Conservation (phyloP, 2,888 invertebrate genomes). For the Caenorhabditis drosophilae region DNA sequence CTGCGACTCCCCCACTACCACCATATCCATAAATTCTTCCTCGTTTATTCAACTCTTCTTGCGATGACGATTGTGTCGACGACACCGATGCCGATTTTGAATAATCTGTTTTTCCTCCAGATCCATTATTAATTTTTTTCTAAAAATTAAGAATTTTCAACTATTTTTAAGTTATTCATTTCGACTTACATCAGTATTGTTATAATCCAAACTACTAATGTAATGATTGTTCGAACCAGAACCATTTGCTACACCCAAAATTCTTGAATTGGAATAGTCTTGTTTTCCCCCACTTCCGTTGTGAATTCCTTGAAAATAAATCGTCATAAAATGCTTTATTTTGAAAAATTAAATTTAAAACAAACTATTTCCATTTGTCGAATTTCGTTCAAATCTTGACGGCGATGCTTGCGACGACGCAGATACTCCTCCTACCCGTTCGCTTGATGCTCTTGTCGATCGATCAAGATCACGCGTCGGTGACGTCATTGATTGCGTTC, state of each 20-base stretch:
- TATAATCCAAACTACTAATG: too few relatives aligned
- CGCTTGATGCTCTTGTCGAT: constrained; percentile 17
- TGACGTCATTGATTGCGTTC: constrained; percentile 35
- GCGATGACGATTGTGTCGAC: constrained; percentile 22
- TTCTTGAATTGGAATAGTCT: constrained; percentile 23
- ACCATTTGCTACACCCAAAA: constrained; percentile 9
- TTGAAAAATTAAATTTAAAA: not conserved
- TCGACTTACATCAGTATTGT: too few relatives aligned
- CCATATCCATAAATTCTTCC: constrained; percentile 25
- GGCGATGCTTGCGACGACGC: constrained; percentile 23
- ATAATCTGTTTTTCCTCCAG: constrained; percentile 6
- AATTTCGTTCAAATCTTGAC: constrained; percentile 2
- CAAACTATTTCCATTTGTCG: not conserved
- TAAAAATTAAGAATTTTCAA: not conserved
- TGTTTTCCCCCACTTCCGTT: constrained; percentile 28
- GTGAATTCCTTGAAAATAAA: constrained; percentile 12
- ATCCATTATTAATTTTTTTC: too few relatives aligned
- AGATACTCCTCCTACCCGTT: constrained; percentile 9
- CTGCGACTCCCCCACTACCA: constrained; percentile 12
- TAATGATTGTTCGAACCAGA: constrained; percentile 7
- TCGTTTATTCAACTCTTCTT: constrained; percentile 24
- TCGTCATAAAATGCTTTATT: too few relatives aligned
- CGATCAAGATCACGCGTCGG: constrained; percentile 22
- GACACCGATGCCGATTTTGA: not conserved
- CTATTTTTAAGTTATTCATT: too few relatives aligned